A percentile compares a stretch with the other conserved stretches of the same genome.
These are phyloP conservation scores for Catagonus wagneri DNA, from an alignment of 2,113 vertebrate genomes.

Conservation along the genomic window DNA sequence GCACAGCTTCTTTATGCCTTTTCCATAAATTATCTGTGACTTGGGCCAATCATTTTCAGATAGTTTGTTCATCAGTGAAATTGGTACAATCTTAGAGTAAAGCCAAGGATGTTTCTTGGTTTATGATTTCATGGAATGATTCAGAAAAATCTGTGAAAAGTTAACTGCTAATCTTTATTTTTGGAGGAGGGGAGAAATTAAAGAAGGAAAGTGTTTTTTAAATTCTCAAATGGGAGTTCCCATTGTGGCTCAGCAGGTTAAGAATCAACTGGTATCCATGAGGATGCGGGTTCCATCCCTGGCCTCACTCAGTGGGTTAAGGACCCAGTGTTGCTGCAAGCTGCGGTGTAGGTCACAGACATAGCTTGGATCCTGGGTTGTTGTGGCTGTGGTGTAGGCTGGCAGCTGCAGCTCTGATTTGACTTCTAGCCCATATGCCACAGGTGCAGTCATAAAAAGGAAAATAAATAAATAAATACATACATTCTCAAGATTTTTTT, in stretches of 20 bases:
- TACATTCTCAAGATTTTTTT: background rate
- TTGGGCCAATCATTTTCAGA: background rate
- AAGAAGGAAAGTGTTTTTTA: background rate
- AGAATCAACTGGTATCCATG: no score
- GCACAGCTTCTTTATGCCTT: conserved; percentile 5
- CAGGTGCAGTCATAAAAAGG: no score
- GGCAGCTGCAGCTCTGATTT: no score
- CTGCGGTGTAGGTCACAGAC: no score
- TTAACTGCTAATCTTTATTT: conserved; percentile 21
- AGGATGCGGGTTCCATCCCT: no score
- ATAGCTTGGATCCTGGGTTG: no score
- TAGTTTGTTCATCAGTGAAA: conserved; percentile 53
- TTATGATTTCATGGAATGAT: conserved; percentile 54
- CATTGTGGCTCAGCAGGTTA: no score
- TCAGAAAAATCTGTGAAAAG: conserved; percentile 52
- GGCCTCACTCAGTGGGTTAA: no score
- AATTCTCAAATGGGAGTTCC: background rate
- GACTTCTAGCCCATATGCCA: no score
- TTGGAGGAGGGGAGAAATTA: background rate
- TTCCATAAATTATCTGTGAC: conserved; percentile 6
- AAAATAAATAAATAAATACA: no score
- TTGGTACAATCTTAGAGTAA: background rate
- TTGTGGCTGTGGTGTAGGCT: no score
- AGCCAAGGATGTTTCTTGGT: conserved; percentile 34
- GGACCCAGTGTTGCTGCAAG: no score